A percentile compares a stretch with the other conserved stretches of the same genome.
Evolutionary conservation across 1,140 invertebrate species (phyloP).

Genomic region (Trichonephila inaurata): DNA sequence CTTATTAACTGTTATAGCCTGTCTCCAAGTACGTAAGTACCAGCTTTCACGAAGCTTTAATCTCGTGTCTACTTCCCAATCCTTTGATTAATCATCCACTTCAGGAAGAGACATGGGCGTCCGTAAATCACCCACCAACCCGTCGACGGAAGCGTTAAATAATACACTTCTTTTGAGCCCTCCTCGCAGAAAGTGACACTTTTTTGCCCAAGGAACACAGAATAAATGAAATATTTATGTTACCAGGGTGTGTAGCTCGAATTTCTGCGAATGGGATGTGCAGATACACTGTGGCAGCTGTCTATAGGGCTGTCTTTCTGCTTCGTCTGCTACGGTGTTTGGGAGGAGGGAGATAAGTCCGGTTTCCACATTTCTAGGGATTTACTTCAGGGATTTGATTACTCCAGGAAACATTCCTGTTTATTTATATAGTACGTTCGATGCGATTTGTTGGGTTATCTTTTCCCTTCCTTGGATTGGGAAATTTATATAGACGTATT

Average conservation of each 20-base stretch:
- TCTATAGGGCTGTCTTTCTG: neutral
- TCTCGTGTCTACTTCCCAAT: neutral
- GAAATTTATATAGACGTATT: too few species aligned
- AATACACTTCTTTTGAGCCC: conserved; percentile 42
- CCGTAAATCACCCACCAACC: conserved; percentile 20
- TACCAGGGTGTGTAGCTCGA: conserved; percentile 43
- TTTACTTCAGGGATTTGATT: neutral
- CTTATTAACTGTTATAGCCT: neutral
- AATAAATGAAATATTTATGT: conserved; percentile 66
- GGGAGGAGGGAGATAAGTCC: neutral
- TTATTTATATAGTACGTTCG: neutral
- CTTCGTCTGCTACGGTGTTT: neutral
- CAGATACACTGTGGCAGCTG: neutral
- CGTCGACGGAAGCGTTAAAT: conserved; percentile 20
- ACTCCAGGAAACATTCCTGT: neutral
- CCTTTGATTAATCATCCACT: conserved; percentile 36
- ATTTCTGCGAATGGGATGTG: conserved; percentile 34
- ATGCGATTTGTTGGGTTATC: neutral
- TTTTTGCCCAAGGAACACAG: conserved; percentile 26
- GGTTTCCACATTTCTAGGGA: neutral
- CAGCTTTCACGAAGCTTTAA: neutral
- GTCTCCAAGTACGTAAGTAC: neutral
- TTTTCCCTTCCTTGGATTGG: too few species aligned
- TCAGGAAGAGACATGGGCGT: neutral
- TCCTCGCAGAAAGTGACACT: neutral